Base-by-base conservation (phyloP, 2,888 invertebrate genomes). In the Drosophila quasianomalipes region DNA sequence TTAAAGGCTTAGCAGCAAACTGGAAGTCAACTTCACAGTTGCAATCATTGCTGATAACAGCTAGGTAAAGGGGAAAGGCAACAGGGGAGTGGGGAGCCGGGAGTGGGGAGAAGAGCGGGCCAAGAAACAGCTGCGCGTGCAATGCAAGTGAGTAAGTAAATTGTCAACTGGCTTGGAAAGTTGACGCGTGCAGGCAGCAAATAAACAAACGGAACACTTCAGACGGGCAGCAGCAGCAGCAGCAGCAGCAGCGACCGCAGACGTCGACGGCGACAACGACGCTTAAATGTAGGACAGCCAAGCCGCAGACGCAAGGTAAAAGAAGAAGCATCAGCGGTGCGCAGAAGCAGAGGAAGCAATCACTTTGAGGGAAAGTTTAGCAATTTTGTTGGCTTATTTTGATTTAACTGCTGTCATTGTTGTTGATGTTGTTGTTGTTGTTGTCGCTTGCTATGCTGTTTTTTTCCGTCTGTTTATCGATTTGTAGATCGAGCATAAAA, bases 361-460 rank as follows among this genome's bases (percentile, higher is more conserved):
- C 57, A 81, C 77, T 76, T 62, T 63, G 75, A 80, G 91, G 90
- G 86, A 87, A 87, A 87, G 86, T 87, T 89, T 78, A 72, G 57
- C 52, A 70, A 71, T 69, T 70, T 61, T 67, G 61, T 70, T 79
- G 64, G 64, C 33, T 57, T 54, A 63, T 33, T 69, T 52, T 65
- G 47, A 14, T 54, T 26, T 35, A 31, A 30, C 37, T 55, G 54
- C 33, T 41, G 62, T 54, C 68, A 39, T 41, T 57, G 33, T 30
- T 62, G 39, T 31, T 55, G 41, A 59, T 41, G 37, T 52, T 7
- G 33, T 41, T 57, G 44, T n/a, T 62, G 39, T 31, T 59, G 35
- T 65, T 37, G 33, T 49, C 47, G 47, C 47, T 64, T 65, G 71
- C 51, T 60, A 22, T 52, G 31, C 26, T 33, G 39, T 37, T 58